These are phyloP conservation scores for Drosophila demipolita DNA, from an alignment of 2,888 invertebrate species.

Conservation along the genomic window DNA sequence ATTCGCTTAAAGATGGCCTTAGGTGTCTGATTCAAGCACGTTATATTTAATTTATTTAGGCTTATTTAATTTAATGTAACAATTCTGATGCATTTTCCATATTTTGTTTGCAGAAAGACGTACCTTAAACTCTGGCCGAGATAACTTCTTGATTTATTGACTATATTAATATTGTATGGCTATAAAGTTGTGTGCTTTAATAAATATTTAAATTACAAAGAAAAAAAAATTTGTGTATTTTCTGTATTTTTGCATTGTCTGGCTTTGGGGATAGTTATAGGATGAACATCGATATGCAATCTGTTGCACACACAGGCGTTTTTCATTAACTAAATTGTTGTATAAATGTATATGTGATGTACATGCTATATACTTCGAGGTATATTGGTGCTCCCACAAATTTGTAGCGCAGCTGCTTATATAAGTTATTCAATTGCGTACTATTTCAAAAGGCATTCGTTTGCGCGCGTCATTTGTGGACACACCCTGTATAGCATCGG, in stretches of 20 bases:
- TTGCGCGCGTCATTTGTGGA: background rate
- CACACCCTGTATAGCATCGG: conserved; percentile 23
- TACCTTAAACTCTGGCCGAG: background rate
- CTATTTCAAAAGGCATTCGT: conserved; percentile 12
- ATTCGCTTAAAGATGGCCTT: conserved; percentile 82
- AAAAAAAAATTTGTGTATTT: background rate
- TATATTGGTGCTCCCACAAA: background rate
- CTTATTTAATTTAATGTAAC: background rate
- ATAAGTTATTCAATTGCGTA: background rate
- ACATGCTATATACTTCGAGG: background rate
- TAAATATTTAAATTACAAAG: conserved; percentile 10
- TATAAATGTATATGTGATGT: background rate
- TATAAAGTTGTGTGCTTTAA: background rate
- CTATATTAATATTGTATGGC: background rate
- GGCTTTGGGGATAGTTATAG: background rate
- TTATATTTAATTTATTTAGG: background rate
- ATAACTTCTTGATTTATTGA: background rate
- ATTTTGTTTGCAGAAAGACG: conserved; percentile 18
- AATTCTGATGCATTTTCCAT: background rate
- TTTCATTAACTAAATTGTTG: background rate
- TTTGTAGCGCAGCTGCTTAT: background rate
- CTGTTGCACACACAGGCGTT: background rate
- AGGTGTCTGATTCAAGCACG: conserved; percentile 82
- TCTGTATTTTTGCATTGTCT: background rate
- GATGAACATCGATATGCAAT: background rate